Base-by-base conservation (phyloP, 2,797 vertebrate genomes). In the Bucorvus abyssinicus region DNA sequence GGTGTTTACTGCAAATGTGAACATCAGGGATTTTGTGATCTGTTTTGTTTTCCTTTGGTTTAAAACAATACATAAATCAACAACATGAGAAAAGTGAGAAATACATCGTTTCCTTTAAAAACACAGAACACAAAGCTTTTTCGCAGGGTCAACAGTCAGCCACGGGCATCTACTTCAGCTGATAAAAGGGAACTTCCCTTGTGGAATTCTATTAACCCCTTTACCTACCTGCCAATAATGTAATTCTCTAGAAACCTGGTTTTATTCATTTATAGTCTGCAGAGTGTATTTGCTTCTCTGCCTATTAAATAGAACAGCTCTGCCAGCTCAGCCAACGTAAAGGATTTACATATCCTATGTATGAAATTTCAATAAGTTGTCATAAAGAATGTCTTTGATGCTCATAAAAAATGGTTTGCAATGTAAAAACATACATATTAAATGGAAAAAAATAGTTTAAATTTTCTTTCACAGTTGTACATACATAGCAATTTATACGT, bases 131-230 rank as follows among this genome's bases (percentile, higher is more conserved):
- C 27, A 78, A 69, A 73, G 27, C 12, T 82, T 93, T 83, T 90
- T 83, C 87, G 29, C 44, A 84, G 64, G 82, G 69, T 95, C 88
- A 92, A 68, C 55, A 89, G 61, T 65, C 71, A 95, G 38, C 65
- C 64, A 53, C 24, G 80, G 75, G 30, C 52, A 59, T 93, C 71
- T 82, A 65, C 70, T 92, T 79, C 68, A 55, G 27, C n/a, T 84
- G 55, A 92, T 87, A 83, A 79, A 92, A 92, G 34, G 52, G 79
- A 95, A 81, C 57, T 83, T 90, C 73, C 75, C 84, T 89, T 92
- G 79, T 36, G 75, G 59, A 96, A 95, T 97, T 91, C 87, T 90
- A 77, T 94, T 96, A 94, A 94, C 67, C 77, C 32, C 38, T 94
- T 95, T 88, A 75, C 55, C 36, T 75, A 52, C 42, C 59, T 85